Evolutionary conservation across 2,888 invertebrate species (phyloP), one percentile per base, ranked within the genome.

Genomic region (Sacculina carcini): DNA sequence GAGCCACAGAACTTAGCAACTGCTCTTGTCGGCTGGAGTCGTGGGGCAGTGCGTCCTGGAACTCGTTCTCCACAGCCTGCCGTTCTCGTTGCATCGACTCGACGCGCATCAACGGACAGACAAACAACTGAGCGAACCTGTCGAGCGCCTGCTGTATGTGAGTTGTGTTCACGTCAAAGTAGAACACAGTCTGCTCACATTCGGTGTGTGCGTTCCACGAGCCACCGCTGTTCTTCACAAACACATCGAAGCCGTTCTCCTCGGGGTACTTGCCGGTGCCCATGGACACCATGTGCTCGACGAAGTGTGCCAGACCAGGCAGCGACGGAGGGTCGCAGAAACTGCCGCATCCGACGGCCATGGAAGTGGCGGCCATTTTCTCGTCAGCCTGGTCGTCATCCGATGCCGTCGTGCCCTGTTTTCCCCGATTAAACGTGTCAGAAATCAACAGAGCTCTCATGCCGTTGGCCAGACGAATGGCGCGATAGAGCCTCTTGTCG

Each of bases 251-350:
- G 57, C 77, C 78, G 64, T 85, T 85, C 67, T 89, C 87, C 62
- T 75, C 71, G 9, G 80, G 84, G 64, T 78, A 89, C 62, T 85
- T 87, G 61, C 79, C 73, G 58, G 84, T 86, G 31, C 89, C 90
- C 87, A 89, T 89, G 62, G 87, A 90, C 23, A 90, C 79, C 87
- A 90, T 84, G 63, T 85, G 85, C 60, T 85, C 85, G 3, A 85
- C 70, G 63, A 85, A 84, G 64, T 85, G 85, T 1, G 84, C 81
- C 63, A 85, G 64, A 0, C 85, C 85, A 58, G 78, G 81, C 51
- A 83, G 75, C 59, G 72, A 71, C 7, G 69, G 65, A 0, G 83
- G 83, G 65, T 85, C 83, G 60, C 78, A 78, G 66, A 81, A 85
- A 60, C 71, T 72, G 44, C 85, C 84, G 21, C 79, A 81, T 23